Evolutionary conservation across 2,888 invertebrate genomes (phyloP).

Genomic region (Drosophila percnosoma): DNA sequence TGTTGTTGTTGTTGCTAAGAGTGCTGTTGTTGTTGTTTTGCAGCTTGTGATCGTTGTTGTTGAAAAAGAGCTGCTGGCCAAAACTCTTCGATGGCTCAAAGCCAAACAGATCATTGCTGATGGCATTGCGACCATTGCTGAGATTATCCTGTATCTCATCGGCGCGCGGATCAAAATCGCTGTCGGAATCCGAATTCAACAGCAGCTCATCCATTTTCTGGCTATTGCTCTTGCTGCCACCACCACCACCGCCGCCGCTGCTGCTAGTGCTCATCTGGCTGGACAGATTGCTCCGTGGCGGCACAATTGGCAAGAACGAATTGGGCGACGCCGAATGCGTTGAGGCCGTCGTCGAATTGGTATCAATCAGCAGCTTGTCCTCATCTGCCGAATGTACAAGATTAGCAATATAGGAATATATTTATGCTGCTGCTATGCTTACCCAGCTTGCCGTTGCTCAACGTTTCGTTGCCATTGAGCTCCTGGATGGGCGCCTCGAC

Average conservation of each 20-base stretch:
- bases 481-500: conserved; percentile 82
- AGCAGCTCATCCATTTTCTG: conserved; percentile 91
- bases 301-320: conserved; percentile 84
- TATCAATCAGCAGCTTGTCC: conserved; percentile 84
- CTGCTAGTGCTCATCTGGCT: conserved; percentile 87
- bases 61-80: conserved; percentile 85
- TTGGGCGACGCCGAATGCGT: conserved; percentile 76
- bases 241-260: conserved; percentile 63
- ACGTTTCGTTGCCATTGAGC: conserved; percentile 55
- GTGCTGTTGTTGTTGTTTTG: conserved; percentile 71
- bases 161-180: conserved; percentile 95
- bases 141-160: conserved; percentile 87
- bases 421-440: conserved; percentile 11
- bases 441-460: conserved; percentile 75
- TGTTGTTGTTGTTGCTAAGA: conserved; percentile 65
- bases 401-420: background rate
- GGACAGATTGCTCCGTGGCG: conserved; percentile 84
- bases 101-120: conserved; percentile 84
- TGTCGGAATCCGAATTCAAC: conserved; percentile 92
- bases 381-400: conserved; percentile 60
- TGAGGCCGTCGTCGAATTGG: conserved; percentile 78
- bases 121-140: conserved; percentile 76
- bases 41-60: conserved; percentile 82
- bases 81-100: conserved; percentile 84
- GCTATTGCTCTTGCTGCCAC: conserved; percentile 87